A percentile compares a stretch with the other conserved stretches of the same genome.
Conservation (phyloP, 2,113 vertebrate species). For the Camelus dromedarius region DNA sequence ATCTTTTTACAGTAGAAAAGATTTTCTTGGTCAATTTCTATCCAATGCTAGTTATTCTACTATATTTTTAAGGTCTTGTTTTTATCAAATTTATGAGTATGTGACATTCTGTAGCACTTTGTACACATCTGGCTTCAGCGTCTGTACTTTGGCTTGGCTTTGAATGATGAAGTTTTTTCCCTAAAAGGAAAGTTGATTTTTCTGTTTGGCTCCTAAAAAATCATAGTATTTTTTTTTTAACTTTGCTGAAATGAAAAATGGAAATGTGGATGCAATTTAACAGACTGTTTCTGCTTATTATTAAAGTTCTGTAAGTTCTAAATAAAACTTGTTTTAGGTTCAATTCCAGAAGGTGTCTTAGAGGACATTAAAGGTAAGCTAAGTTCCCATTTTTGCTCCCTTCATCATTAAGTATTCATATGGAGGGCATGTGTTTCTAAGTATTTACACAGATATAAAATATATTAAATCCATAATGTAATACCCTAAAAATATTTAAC, state of each 20-base stretch:
- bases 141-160: neutral
- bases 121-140: neutral
- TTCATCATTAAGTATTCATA: constrained; percentile 43
- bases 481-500: constrained; percentile 21
- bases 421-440: neutral
- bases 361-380: constrained; percentile 97
- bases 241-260: constrained; percentile 35
- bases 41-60: neutral
- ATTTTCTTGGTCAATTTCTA: neutral
- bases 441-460: neutral
- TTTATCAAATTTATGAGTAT: neutral
- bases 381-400: neutral
- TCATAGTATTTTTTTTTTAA: neutral
- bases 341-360: constrained; percentile 95
- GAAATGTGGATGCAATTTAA: constrained; percentile 17
- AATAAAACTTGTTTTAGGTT: constrained; percentile 87
- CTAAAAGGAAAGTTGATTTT: constrained; percentile 50
- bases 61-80: constrained; percentile 6
- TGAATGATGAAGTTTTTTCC: constrained; percentile 12
- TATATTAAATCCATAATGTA: neutral
- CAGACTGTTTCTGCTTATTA: constrained; percentile 50
- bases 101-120: neutral
- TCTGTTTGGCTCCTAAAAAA: neutral
- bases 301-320: constrained; percentile 42
- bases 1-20: neutral